Percentiles rank a stretch among this genome's conserved stretches.
Conservation (phyloP, 2,797 vertebrate species). For the Tenualosa ilisha region DNA sequence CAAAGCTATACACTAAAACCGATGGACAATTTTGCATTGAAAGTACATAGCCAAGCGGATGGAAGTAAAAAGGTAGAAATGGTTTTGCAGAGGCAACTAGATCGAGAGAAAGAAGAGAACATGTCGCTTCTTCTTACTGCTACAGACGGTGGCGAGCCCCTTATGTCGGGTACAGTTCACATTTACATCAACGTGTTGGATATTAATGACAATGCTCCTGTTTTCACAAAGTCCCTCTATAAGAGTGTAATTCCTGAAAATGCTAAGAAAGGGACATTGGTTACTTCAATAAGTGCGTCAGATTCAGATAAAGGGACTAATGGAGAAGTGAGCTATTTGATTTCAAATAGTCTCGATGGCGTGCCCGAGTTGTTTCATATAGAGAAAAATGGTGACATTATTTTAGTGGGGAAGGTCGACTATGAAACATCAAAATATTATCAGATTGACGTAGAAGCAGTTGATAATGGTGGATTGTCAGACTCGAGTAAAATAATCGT, state of each 20-base stretch:
- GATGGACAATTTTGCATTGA: conserved; percentile 39
- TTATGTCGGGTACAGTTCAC: conserved; percentile 37
- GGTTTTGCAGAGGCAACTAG: conserved; percentile 39
- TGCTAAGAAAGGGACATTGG: conserved; percentile 6
- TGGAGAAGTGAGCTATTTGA: conserved; percentile 26
- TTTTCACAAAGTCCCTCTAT: conserved; percentile 34
- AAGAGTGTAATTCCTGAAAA: conserved; percentile 38
- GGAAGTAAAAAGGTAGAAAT: conserved; percentile 39
- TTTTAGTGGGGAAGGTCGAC: conserved; percentile 22
- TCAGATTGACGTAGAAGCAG: conserved; percentile 39
- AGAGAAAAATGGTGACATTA: conserved; percentile 44
- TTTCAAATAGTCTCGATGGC: conserved; percentile 17
- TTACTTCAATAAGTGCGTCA: conserved; percentile 25
- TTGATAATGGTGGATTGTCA: conserved; percentile 29
- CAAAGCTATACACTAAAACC: conserved; percentile 40
- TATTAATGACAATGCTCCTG: conserved; percentile 44
- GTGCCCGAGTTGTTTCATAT: conserved; percentile 44
- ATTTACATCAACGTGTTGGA: conserved; percentile 44
- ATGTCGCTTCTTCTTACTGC: conserved; percentile 40
- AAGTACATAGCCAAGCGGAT: conserved; percentile 22
- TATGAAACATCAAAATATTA: conserved; percentile 40
- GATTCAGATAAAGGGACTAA: conserved; percentile 43
- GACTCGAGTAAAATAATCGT: conserved; percentile 37
- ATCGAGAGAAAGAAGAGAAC: conserved; percentile 43
- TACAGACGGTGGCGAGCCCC: conserved; percentile 41